These are phyloP conservation scores for Dendrolimus pini DNA, from an alignment of 2,888 invertebrate species.

Conservation along the genomic window DNA sequence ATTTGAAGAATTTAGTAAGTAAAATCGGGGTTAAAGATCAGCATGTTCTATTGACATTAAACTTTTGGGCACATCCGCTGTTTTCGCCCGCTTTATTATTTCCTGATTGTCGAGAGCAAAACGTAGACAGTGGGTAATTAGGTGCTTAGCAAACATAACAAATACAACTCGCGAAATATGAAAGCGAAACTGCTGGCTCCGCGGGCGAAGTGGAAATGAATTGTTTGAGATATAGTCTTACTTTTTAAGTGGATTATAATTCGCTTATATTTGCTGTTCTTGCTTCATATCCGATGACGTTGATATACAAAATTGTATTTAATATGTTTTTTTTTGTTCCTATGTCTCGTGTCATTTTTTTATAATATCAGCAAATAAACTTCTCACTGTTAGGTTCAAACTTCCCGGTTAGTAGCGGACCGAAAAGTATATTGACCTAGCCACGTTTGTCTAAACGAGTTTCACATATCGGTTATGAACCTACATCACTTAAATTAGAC, in stretches of 20 bases:
- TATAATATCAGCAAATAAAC: too few relatives aligned
- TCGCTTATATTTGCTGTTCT: neutral
- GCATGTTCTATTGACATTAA: conserved; percentile 23
- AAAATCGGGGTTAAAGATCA: neutral
- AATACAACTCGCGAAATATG: conserved; percentile 23
- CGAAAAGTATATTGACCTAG: too few relatives aligned
- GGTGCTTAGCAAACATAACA: conserved; percentile 41
- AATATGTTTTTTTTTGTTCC: neutral
- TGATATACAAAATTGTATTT: neutral
- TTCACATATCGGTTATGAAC: too few relatives aligned
- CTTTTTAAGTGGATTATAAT: conserved; percentile 3
- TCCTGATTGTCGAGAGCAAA: conserved; percentile 33
- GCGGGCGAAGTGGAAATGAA: conserved; percentile 22
- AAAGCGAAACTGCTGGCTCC: conserved; percentile 28
- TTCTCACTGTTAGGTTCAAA: too few relatives aligned
- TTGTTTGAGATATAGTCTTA: conserved; percentile 10
- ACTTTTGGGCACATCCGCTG: conserved; percentile 29
- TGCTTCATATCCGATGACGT: neutral
- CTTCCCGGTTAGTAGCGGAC: too few relatives aligned
- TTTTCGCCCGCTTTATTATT: conserved; percentile 37
- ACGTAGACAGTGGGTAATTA: conserved; percentile 43
- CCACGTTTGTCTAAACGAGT: too few relatives aligned
- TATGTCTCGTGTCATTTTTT: too few relatives aligned
- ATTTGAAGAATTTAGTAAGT: neutral
- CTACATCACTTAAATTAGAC: too few relatives aligned